Percentiles rank a stretch among this genome's conserved stretches.
Conservation (phyloP, 2,113 vertebrate species). For the Cairina moschata region DNA sequence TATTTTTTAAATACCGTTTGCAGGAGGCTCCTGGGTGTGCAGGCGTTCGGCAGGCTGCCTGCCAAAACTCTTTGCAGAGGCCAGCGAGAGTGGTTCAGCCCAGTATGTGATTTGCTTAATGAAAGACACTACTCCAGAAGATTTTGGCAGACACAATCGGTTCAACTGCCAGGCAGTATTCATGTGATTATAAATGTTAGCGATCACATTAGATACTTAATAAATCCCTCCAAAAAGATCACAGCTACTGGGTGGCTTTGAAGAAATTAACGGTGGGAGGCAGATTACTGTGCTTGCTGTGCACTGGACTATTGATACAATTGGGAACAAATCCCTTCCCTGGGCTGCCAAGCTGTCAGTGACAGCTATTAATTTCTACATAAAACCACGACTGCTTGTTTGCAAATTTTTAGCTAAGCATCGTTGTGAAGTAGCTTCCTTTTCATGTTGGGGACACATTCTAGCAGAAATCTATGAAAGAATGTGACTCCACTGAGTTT, state of each 20-base stretch:
- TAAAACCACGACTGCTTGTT: slow-evolving; percentile 1
- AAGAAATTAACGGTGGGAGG: slow-evolving; percentile 8
- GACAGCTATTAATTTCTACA: slow-evolving; percentile 39
- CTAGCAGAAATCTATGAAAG: not conserved
- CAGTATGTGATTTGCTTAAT: slow-evolving; percentile 66
- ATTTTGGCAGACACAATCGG: slow-evolving; percentile 31
- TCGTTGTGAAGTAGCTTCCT: not conserved
- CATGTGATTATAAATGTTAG: slow-evolving; percentile 55
- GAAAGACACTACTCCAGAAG: slow-evolving; percentile 58
- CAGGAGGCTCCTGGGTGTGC: not conserved
- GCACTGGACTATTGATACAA: slow-evolving; percentile 3
- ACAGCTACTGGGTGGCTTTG: slow-evolving; percentile 26
- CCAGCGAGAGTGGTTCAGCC: slow-evolving; percentile 24
- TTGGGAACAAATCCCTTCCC: not conserved
- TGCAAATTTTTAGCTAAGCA: slow-evolving; percentile 21
- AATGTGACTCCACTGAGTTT: not conserved
- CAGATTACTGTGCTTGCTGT: slow-evolving; percentile 21
- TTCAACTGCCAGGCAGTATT: slow-evolving; percentile 54
- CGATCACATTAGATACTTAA: slow-evolving; percentile 47
- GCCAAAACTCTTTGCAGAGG: slow-evolving; percentile 37
- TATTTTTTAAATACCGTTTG: not conserved
- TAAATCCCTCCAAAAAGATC: slow-evolving; percentile 49
- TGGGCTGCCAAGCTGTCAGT: slow-evolving; percentile 10
- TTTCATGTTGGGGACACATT: not conserved
- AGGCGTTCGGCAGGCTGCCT: not conserved